Conservation (phyloP, 1,140 invertebrate genomes). For the Akabosia matsudoensis region DNA sequence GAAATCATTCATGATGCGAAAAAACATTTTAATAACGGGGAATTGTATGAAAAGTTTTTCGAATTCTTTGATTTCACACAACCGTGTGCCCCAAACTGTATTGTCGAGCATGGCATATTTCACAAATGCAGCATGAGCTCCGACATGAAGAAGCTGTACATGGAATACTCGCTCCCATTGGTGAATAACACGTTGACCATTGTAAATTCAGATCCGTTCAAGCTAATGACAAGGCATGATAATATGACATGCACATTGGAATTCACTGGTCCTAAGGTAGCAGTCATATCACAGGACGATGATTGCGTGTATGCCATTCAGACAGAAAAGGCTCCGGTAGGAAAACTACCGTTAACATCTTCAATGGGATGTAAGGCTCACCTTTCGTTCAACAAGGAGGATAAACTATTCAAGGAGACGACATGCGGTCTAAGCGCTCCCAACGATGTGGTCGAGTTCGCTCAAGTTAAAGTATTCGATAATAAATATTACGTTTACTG, state of each 20-base stretch:
- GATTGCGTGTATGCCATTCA: constrained; percentile 26
- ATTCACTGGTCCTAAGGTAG: constrained; percentile 20
- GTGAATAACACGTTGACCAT: constrained; percentile 22
- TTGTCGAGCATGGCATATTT: constrained; percentile 11
- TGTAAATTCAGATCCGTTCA: constrained; percentile 35
- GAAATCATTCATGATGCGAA: background rate
- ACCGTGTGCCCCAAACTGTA: constrained; percentile 27
- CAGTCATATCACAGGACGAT: constrained; percentile 2
- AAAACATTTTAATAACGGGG: constrained; percentile 7
- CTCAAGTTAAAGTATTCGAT: constrained; percentile 24
- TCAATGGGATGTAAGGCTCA: background rate
- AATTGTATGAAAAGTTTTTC: constrained; percentile 3
- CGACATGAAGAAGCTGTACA: background rate
- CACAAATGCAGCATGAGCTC: background rate
- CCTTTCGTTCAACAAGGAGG: background rate
- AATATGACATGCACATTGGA: constrained; percentile 14
- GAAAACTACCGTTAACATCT: background rate
- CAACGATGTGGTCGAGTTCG: constrained; percentile 18
- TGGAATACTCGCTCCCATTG: constrained; percentile 26
- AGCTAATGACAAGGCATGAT: constrained; percentile 3
- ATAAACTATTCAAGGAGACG: background rate
- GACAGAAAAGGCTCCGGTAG: background rate
- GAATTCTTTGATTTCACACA: constrained; percentile 11
- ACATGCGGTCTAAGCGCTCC: background rate
- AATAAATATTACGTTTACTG: constrained; percentile 32